A percentile compares a stretch with the other conserved stretches of the same genome.
These are phyloP conservation scores for Rhipidura dahli DNA, from an alignment of 2,113 vertebrate genomes.

Conservation along the genomic window DNA sequence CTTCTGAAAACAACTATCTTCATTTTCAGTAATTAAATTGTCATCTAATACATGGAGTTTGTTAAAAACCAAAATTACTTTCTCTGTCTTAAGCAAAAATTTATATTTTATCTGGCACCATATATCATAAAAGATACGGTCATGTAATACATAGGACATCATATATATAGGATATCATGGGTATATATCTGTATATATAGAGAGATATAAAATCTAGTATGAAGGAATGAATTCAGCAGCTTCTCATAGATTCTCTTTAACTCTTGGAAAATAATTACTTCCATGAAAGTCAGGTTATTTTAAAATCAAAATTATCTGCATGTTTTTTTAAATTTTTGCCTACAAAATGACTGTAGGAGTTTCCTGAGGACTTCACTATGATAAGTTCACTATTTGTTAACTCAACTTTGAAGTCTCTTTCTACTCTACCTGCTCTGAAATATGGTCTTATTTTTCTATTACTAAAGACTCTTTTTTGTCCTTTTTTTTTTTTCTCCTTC, in stretches of 20 bases:
- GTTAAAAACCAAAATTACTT: background rate
- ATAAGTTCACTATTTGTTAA: background rate
- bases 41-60: background rate
- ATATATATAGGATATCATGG: background rate
- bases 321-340: background rate
- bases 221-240: background rate
- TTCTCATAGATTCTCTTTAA: background rate
- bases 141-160: background rate
- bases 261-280: background rate
- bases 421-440: background rate
- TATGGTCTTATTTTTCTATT: background rate
- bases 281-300: background rate
- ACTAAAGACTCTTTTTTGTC: background rate
- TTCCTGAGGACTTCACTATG: background rate
- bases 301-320: background rate
- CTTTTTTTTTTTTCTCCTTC: no score
- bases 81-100: background rate
- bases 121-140: background rate
- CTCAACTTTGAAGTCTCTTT: background rate
- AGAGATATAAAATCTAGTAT: background rate
- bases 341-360: background rate
- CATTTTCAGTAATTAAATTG: background rate
- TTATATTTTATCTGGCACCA: background rate
- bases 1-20: background rate
- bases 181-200: background rate